Evolutionary conservation across 2,797 vertebrate species (phyloP).

Genomic region (Myripristis murdjan): DNA sequence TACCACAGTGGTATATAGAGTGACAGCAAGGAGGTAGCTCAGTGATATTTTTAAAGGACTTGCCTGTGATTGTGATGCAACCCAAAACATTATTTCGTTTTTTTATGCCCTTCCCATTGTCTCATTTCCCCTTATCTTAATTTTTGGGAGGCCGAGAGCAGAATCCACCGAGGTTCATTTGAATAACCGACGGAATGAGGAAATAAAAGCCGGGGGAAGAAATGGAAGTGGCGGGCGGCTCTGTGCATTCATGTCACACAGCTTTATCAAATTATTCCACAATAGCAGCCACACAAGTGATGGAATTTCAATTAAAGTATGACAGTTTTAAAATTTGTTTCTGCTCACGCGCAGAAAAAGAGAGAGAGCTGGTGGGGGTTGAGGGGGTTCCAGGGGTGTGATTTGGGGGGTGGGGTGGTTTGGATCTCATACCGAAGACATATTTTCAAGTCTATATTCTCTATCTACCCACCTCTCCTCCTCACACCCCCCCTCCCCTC

Average conservation of each 20-base stretch:
- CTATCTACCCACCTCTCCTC: slow-evolving; percentile 20
- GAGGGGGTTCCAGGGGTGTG: neutral
- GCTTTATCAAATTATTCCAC: slow-evolving; percentile 82
- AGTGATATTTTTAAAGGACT: slow-evolving; percentile 42
- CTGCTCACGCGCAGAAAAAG: slow-evolving; percentile 27
- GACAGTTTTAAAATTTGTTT: slow-evolving; percentile 83
- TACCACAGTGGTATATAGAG: neutral
- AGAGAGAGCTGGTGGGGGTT: slow-evolving; percentile 47
- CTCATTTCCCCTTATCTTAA: slow-evolving; percentile 70
- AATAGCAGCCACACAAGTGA: slow-evolving; percentile 80
- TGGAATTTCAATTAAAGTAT: slow-evolving; percentile 86
- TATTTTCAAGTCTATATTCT: slow-evolving; percentile 61
- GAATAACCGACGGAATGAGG: slow-evolving; percentile 73
- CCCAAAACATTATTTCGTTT: slow-evolving; percentile 58
- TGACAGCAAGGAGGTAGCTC: slow-evolving; percentile 11
- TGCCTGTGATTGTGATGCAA: slow-evolving; percentile 46
- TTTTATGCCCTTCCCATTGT: slow-evolving; percentile 57
- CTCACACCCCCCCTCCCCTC: neutral
- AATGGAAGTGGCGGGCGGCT: slow-evolving; percentile 69
- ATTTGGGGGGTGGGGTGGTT: slow-evolving; percentile 15
- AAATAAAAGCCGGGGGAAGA: slow-evolving; percentile 73
- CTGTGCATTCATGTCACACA: slow-evolving; percentile 78
- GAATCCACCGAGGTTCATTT: slow-evolving; percentile 75
- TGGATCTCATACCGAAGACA: slow-evolving; percentile 49
- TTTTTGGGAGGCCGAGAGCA: slow-evolving; percentile 63